Base-by-base conservation (phyloP, 2,888 invertebrate genomes). In the Acronicta aceris region DNA sequence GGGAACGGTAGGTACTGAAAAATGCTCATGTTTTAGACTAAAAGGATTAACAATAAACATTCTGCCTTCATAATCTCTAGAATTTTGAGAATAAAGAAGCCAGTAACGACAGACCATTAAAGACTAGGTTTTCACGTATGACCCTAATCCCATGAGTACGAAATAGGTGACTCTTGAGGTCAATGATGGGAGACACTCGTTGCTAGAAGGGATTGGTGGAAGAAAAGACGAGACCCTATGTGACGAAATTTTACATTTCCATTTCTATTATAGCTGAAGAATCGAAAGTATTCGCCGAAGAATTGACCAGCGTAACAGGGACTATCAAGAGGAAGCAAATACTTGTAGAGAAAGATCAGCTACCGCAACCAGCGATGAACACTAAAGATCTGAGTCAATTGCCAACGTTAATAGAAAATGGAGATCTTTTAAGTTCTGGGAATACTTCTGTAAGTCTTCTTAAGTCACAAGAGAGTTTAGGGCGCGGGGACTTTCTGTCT, bases 361-460 rank as follows among this genome's bases (percentile, higher is more conserved):
- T 98, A 88, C 97, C 98, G 2, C 95, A 97, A 75, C 96, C 96
- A 10, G 94, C 97, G 75, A 46, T 98, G 4, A 97, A 97, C 0
- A 73, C 96, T 2, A 98, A 98, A 84, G 95, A 95, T 25, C 91
- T 99, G n/a, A 95, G 95, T 17, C 97, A 97, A 87, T 91, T 99
- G 50, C 96, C 97, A 0, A 90, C 97, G 0, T 93, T 98, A 15
- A 97, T 98, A 87, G 97, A 98, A 84, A 97, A 98, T 85, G 96
- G 97, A 74, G 97, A 97, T 21, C 95, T 97, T 15, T 97, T 99
- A 6, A 98, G 98, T 33, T 97, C 98, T 65, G 98, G 98, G 45
- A 97, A 97, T 81, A 98, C 98, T 62, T 98, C 98, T 38, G 98
- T 98, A 95, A 95, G 96, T 83, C 50, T 0, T 30, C 2, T 15